Base-by-base conservation (phyloP, 2,797 vertebrate species). In the Fistularia commersonii region DNA sequence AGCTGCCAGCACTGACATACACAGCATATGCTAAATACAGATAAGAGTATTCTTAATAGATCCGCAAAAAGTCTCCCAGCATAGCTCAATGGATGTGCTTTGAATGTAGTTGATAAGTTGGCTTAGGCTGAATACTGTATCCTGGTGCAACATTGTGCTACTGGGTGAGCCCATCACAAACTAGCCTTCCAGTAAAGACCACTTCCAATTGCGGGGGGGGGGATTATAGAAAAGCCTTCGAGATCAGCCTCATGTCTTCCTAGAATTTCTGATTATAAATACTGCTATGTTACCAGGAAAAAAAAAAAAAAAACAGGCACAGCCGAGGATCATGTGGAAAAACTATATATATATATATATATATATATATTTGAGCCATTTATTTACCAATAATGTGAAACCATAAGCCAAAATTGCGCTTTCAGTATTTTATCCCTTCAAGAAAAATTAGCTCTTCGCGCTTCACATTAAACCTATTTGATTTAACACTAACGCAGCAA, bases 21-120 rank as follows among this genome's bases (percentile, higher is more conserved):
- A 80, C 77, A 85, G 86, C 89, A 86, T 91, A 90, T 92, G 91
- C 88, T 89, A 90, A 91, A 90, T 89, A 89, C 88, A 92, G 91
- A 92, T 91, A 92, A 92, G 90, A 89, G 87, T 79, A 85, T 85
- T 89, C 88, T 88, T 90, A 90, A 89, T 91, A 91, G 88, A 90
- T 90, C 83, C 87, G 85, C 85, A 87, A 87, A 90, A 90, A 87
- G 81, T 88, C 85, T 89, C 78, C 71, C 85, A 83, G 72, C 87
- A 87, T 77, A 79, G 90, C 89, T 90, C 84, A 90, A 82, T 90
- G 85, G 85, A 90, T 85, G 87, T 85, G 89, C 88, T 91, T 91
- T 91, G 89, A 88, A 90, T 89, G 88, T 81, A 88, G 85, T 89
- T 90, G 91, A 92, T 91, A 91, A 91, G 83, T 90, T 90, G 89